Base-by-base conservation (phyloP, 2,888 invertebrate species). In the Pandemis heparana region DNA sequence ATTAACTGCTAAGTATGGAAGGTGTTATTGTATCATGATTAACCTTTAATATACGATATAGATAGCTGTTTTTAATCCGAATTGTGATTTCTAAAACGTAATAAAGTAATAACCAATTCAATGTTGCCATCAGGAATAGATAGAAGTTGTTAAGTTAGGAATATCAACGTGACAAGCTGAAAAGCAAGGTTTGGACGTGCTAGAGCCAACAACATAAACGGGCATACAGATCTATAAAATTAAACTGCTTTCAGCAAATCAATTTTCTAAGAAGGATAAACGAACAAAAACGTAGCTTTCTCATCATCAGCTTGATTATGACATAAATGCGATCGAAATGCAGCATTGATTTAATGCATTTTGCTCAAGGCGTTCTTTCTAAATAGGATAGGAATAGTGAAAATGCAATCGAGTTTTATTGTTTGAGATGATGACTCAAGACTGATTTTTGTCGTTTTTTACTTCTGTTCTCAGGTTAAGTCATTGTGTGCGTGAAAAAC, bases 221-320 rank as follows among this genome's bases (percentile, higher is more conserved):
- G 38, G 12, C 5, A 59, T 46, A 68, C 62, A 32, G 23, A 32
- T 32, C 63, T 53, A 59, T 65, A 16, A 16, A 51, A 39, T 39
- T 39, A 64, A 56, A 46, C 16, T 71, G 63, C 41, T 64, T n/a
- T 16, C n/a, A n/a, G 53, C 61, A 5, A 41, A 14, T 12, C 14
- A 43, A 14, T 12, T n/a, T 68, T 70, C 70, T 18, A n/a, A 60
- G 60, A 74, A 70, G 74, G 74, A 74, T 70, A 65, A 69, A 69
- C 9, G 73, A 74, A 69, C 74, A 74, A 70, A 72, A 74, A 65
- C 73, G 32, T 8, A 8, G 53, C 70, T 74, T 74, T 70, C 71
- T 66, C 74, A 70, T 74, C 60, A 70, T 61, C 39, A 69, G 39
- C 74, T 70, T 61, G 69, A 74, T 74, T 69, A 59, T 69, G 59